These are phyloP conservation scores for Manis javanica DNA, from an alignment of 2,797 vertebrate species.

Conservation along the genomic window DNA sequence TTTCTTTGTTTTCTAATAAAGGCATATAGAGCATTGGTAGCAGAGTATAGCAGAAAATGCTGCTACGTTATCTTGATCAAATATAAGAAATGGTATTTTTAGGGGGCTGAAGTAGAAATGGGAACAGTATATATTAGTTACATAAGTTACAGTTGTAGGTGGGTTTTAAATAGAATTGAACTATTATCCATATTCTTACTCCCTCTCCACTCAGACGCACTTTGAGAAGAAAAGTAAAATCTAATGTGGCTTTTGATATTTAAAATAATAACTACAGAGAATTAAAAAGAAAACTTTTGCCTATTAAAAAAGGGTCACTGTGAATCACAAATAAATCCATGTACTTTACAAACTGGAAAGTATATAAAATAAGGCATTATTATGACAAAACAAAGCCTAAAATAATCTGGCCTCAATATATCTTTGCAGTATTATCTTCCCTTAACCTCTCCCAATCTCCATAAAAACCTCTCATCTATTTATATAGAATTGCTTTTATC, in stretches of 20 bases:
- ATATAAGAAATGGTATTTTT: slow-evolving; percentile 38
- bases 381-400: slow-evolving; percentile 46
- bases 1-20: slow-evolving; percentile 63
- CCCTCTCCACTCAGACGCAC: background rate
- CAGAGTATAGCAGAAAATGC: slow-evolving; percentile 33
- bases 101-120: background rate
- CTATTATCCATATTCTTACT: background rate
- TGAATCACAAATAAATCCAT: slow-evolving; percentile 16
- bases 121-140: background rate
- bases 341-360: slow-evolving; percentile 47
- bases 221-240: slow-evolving; percentile 47
- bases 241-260: slow-evolving; percentile 17
- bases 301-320: slow-evolving; percentile 29
- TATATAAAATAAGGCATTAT: slow-evolving; percentile 38
- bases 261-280: slow-evolving; percentile 55
- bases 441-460: slow-evolving; percentile 26
- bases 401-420: slow-evolving; percentile 44
- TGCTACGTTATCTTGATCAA: background rate
- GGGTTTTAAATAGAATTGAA: slow-evolving; percentile 26
- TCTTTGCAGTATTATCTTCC: slow-evolving; percentile 1
- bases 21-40: background rate
- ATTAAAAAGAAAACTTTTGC: slow-evolving; percentile 43
- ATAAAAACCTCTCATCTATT: slow-evolving; percentile 27
- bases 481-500: slow-evolving; percentile 35
- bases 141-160: background rate